phyloP scores from a whole-genome alignment of 2,797 vertebrate genomes.

The Linurgus olivaceus region DNA sequence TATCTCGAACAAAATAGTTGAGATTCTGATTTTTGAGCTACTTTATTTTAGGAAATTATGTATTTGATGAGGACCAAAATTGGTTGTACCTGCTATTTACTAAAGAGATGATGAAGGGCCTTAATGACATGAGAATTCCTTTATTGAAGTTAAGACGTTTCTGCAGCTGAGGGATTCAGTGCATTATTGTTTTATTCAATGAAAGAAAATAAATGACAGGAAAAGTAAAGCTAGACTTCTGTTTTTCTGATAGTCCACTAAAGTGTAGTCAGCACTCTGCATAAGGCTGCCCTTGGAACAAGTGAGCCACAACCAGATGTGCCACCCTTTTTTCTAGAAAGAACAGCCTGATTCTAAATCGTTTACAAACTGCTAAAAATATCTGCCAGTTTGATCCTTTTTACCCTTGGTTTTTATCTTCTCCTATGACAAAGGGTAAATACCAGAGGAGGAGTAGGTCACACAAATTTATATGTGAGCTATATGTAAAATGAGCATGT shows the following conservation, averaged over 20 bases:
- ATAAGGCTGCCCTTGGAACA: not conserved
- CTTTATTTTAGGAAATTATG: not conserved
- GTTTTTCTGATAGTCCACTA: not conserved
- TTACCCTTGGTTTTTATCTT: constrained; percentile 1
- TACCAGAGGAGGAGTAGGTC: not conserved
- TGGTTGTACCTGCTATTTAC: not conserved
- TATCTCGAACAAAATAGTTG: not conserved
- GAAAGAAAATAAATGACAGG: not conserved
- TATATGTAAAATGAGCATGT: not conserved
- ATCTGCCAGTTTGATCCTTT: not conserved
- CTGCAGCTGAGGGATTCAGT: not conserved
- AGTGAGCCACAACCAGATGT: not conserved
- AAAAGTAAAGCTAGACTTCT: not conserved
- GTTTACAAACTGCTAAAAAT: not conserved
- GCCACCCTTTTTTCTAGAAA: not conserved
- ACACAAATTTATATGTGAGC: not conserved
- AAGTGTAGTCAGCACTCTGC: not conserved
- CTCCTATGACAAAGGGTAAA: not conserved
- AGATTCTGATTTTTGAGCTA: not conserved
- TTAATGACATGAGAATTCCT: not conserved
- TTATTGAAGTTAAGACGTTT: not conserved
- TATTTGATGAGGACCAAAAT: not conserved
- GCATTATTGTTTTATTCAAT: not conserved
- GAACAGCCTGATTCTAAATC: not conserved
- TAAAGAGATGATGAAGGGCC: not conserved